Conservation (phyloP, 2,797 vertebrate species). For the Silurus lanzhouensis region DNA sequence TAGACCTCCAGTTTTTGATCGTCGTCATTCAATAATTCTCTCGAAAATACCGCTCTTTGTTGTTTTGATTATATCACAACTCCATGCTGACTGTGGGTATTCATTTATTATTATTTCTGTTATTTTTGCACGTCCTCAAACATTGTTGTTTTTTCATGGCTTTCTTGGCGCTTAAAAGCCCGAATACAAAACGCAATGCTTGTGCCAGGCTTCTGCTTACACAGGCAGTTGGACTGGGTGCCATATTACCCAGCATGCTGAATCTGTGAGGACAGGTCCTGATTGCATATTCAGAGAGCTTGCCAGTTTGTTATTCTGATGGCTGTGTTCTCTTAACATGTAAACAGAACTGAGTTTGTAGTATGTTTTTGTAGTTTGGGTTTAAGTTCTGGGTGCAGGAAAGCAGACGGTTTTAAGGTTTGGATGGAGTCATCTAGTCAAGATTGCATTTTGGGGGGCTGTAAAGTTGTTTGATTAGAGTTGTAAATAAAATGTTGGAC, state of each 20-base stretch:
- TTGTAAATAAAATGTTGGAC: not conserved
- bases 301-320: constrained; percentile 7
- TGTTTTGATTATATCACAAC: not conserved
- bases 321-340: not conserved
- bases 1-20: not conserved
- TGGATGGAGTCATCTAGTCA: not conserved
- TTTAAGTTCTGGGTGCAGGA: not conserved
- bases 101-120: too few species aligned
- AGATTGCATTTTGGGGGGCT: not conserved
- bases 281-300: not conserved
- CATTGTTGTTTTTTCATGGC: constrained; percentile 6
- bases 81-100: constrained; percentile 6
- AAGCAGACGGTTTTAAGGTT: not conserved
- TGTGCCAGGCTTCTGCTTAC: constrained; percentile 19
- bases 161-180: not conserved
- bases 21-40: not conserved
- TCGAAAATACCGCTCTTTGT: not conserved
- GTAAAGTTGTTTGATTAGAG: not conserved
- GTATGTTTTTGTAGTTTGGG: not conserved
- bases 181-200: not conserved
- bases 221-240: constrained; percentile 10
- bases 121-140: not conserved
- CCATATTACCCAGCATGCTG: constrained; percentile 1
- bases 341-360: not conserved
- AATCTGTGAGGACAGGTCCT: constrained; percentile 17